Base-by-base conservation (phyloP, 2,888 invertebrate genomes). In the Agrilus mali region DNA sequence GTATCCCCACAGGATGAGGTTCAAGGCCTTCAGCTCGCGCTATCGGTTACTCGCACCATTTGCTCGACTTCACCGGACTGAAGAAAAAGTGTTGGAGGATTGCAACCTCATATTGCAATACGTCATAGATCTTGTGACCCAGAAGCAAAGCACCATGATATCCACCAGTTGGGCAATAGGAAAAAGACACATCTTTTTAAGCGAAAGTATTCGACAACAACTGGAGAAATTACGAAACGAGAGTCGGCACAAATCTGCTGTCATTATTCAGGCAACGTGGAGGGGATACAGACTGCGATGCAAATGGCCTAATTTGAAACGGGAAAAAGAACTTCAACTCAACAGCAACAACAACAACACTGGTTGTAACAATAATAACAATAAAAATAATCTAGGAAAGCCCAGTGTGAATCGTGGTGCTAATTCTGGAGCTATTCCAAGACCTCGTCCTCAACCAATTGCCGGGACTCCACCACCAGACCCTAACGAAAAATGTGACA, bases 1-100 rank as follows among this genome's bases (percentile, higher is more conserved):
- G 7, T 92, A 87, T 67, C 94, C 94, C 20, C 94, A 95, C 65
- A 77, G 92, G 55, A 89, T 94, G 90, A 77, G 93, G 17, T 94
- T 93, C 68, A 92, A 89, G 63, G 88, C 88, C 33, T 94, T 94
- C 68, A 85, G 85, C 62, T 75, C 79, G 1, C 77, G 93, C 22
- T 95, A 94, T 69, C 77, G 86, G 53, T 76, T 89, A 60, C 70
- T 93, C 55, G 88, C 86, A 42, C 82, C 86, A n/a, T 86, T 86
- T 60, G 77, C 79, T 49, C 74, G 73, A 57, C 66, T 77, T 43
- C 70, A 77, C 6, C 69, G 80, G 14, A 73, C 73, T 41, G 82
- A 82, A 57, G 82, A 82, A 59, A 84, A 82, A 59, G 78, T 80
- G n/a, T 70, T 78, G 16, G 86, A 86, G 53, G 86, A 86, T 60